These are phyloP conservation scores for human DNA, from an alignment of 2,113 vertebrate genomes.

Conservation along the genomic window GRCh38 chrX:25557501-25558000, in stretches of 20 bases:
- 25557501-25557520: background rate
- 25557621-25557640: background rate
- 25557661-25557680: background rate
- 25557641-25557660: background rate
- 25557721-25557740: background rate
- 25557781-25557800: background rate
- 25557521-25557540: conserved; percentile 22
- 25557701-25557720: background rate
- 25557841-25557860: background rate
- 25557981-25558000: background rate
- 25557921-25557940: background rate
- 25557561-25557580: background rate
- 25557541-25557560: background rate
- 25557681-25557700: background rate
- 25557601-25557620: background rate
- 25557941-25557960: background rate
- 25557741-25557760: background rate
- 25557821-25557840: background rate
- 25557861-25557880: background rate
- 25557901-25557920: background rate
- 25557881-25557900: background rate
- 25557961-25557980: background rate
- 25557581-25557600: background rate
- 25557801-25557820: background rate
- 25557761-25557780: background rate